Evolutionary conservation across 2,797 vertebrate species (phyloP).

Genomic region (Hirundo rustica): DNA sequence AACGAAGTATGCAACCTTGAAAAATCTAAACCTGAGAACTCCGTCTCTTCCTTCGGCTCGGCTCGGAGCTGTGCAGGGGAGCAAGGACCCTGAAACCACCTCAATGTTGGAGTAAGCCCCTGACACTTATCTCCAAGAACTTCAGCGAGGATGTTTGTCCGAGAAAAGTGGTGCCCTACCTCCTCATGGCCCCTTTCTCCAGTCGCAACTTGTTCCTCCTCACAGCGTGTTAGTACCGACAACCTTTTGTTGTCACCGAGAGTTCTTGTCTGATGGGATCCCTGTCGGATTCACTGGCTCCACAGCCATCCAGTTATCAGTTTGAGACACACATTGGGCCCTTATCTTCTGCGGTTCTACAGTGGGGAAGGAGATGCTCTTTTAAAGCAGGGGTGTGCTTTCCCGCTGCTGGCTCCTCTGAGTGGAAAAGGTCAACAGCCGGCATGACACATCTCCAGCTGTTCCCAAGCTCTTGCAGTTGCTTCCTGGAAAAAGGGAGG

Average conservation of each 20-base stretch:
- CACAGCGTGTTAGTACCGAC: not conserved
- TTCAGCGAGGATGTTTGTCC: not conserved
- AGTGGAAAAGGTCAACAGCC: not conserved
- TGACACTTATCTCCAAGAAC: not conserved
- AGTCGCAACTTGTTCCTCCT: not conserved
- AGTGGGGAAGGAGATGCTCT: not conserved
- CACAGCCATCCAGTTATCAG: not conserved
- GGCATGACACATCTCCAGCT: no score
- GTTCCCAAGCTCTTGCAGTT: not conserved
- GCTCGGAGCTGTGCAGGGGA: no score
- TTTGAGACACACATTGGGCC: not conserved
- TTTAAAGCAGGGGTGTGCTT: not conserved
- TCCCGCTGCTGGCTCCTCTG: accelerated
- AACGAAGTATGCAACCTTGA: no score
- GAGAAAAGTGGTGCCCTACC: not conserved
- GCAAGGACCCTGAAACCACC: no score
- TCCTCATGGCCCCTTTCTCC: not conserved
- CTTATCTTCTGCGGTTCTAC: not conserved
- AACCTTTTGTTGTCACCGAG: not conserved
- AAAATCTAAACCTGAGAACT: no score
- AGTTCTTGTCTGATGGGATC: not conserved
- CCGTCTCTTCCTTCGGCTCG: no score
- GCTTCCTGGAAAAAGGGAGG: not conserved
- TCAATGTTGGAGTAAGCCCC: no score
- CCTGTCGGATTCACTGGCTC: not conserved